Base-by-base conservation (phyloP, 2,888 invertebrate species). In the Helobdella robusta region DNA sequence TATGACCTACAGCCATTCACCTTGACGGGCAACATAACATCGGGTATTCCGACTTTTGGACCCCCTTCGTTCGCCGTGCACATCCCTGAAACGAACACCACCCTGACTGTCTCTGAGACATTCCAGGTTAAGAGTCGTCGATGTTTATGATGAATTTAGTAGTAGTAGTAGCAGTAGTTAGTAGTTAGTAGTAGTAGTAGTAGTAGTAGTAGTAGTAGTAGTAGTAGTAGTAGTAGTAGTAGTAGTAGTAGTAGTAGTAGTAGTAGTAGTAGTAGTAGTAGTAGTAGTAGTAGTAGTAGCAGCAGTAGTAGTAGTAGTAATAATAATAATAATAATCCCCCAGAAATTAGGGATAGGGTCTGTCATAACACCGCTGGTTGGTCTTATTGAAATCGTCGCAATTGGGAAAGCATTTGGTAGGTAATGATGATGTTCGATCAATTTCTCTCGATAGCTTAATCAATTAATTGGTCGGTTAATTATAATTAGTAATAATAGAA, bases 401-500 rank as follows among this genome's bases (percentile, higher is more conserved):
- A 90, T 93, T 73, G 92, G 91, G 80, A 93, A 92, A 82, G 90
- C 91, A 32, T 92, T 93, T 78, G 86, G 93, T 92, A 81, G 84
- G 84, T 82, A 56, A 52, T 18, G 18, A 50, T 11, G 6, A 8
- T 20, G 23, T 50, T 11, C 6, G 11, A 50, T 6, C 18, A 50
- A 20, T 8, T 20, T 50, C n/a, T n/a, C n/a, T n/a, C n/a, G n/a
- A n/a, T n/a, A n/a, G n/a, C n/a, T n/a, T n/a, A n/a, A n/a, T n/a
- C n/a, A n/a, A n/a, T n/a, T n/a, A n/a, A n/a, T n/a, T n/a, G n/a
- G n/a, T n/a, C n/a, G n/a, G n/a, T n/a, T n/a, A n/a, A n/a, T n/a
- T n/a, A n/a, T n/a, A n/a, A n/a, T n/a, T n/a, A n/a, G n/a, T n/a
- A n/a, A n/a, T n/a, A n/a, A n/a, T n/a, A n/a, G n/a, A n/a, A n/a